Percentiles rank a stretch among this genome's conserved stretches.
These are phyloP conservation scores for Agelas oroides DNA, from an alignment of 37 sponge, comb jelly and placozoan genomes.

Conservation along the genomic window DNA sequence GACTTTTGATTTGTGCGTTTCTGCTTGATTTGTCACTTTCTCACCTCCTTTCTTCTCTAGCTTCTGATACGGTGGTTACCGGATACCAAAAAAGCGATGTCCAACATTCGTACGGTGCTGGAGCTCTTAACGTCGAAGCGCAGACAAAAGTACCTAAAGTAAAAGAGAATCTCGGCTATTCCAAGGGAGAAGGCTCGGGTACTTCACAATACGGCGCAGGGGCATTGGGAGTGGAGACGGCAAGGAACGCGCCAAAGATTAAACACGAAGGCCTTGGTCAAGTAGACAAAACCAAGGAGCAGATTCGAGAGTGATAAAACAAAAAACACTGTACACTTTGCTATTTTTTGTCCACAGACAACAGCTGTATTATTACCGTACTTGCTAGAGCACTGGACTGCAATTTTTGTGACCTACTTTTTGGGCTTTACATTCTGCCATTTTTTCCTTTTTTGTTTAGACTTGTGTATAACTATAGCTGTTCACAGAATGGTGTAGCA, in stretches of 20 bases:
- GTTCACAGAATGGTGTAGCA: too few species aligned
- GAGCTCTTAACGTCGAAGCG: conserved; percentile 77
- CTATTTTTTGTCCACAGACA: too few species aligned
- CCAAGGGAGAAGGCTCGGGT: conserved; percentile 69
- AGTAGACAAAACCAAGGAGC: conserved; percentile 82
- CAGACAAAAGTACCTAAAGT: conserved; percentile 72
- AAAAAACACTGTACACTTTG: too few species aligned
- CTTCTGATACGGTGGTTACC: conserved; percentile 51
- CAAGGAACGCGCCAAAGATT: conserved; percentile 78
- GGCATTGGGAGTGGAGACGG: conserved; percentile 71
- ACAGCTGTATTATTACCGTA: too few species aligned
- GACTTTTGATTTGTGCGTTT: too few species aligned
- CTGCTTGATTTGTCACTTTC: neutral
- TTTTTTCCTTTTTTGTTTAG: too few species aligned
- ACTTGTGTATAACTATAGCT: too few species aligned
- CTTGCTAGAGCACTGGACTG: too few species aligned
- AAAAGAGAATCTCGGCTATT: conserved; percentile 64
- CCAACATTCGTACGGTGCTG: conserved; percentile 82
- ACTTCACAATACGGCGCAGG: conserved; percentile 76
- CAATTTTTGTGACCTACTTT: too few species aligned
- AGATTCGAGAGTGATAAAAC: neutral
- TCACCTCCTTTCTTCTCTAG: neutral
- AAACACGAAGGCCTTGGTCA: conserved; percentile 84
- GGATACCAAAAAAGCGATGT: conserved; percentile 72
- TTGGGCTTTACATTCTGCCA: too few species aligned